Evolutionary conservation across 2,113 vertebrate species (phyloP).

Genomic region (Columbina picui): DNA sequence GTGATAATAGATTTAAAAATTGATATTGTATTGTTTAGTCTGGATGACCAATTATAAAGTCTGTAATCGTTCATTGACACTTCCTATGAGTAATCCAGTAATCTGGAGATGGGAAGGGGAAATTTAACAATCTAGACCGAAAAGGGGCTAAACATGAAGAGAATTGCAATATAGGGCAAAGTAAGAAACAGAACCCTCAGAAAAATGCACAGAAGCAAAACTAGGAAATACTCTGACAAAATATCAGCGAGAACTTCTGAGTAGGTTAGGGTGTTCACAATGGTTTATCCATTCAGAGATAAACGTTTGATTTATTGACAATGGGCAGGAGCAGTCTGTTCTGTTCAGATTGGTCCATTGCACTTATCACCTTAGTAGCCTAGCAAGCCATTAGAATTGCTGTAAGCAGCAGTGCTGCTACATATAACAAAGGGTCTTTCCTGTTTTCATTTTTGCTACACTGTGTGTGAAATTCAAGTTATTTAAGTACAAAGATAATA

Average conservation of each 20-base stretch:
- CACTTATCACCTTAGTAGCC: rapidly evolving
- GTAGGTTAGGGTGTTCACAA: neutral
- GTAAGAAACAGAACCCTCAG: neutral
- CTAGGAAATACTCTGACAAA: neutral
- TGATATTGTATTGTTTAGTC: neutral
- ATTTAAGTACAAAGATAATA: neutral
- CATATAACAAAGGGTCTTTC: neutral
- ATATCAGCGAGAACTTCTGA: neutral
- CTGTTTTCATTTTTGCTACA: neutral
- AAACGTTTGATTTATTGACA: neutral
- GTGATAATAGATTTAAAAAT: neutral
- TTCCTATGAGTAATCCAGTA: neutral
- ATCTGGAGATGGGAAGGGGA: neutral
- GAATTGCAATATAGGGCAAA: neutral
- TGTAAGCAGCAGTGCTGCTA: neutral
- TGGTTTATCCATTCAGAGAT: neutral
- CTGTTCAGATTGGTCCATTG: neutral
- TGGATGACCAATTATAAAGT: neutral
- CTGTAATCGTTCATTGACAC: neutral
- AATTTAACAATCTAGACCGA: neutral
- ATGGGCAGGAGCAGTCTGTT: neutral
- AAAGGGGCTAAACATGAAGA: neutral
- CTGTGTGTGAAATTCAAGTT: neutral
- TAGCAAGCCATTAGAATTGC: neutral
- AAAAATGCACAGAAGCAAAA: neutral